A percentile compares a stretch with the other conserved stretches of the same genome.
Conservation (phyloP, 2,888 invertebrate species). For the Ernsta delagoae region DNA sequence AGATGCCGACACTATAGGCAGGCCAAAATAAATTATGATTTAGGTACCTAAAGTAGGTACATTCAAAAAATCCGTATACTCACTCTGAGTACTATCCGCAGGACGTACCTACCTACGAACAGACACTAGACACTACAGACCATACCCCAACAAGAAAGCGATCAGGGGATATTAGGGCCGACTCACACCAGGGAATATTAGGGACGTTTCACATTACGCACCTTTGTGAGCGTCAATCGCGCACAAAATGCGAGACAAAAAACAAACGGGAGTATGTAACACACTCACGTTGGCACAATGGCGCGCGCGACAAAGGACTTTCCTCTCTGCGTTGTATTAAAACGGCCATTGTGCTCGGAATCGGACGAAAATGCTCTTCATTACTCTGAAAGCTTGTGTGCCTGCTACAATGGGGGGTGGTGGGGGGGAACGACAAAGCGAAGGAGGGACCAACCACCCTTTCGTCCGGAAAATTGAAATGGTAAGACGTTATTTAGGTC, state of each 20-base stretch:
- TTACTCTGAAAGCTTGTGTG: slow-evolving; percentile 85
- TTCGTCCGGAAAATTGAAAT: slow-evolving; percentile 84
- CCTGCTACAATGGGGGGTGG: slow-evolving; percentile 78
- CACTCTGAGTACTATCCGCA: too few relatives aligned
- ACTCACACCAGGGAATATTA: slow-evolving; percentile 10
- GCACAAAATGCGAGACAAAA: slow-evolving; percentile 60
- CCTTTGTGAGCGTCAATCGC: slow-evolving; percentile 73
- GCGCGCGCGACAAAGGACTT: slow-evolving; percentile 71
- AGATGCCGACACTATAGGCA: too few relatives aligned
- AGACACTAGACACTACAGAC: background rate
- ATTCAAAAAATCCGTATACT: too few relatives aligned
- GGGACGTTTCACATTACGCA: slow-evolving; percentile 52
- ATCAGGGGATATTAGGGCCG: background rate
- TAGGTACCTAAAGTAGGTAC: too few relatives aligned
- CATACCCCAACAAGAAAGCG: background rate
- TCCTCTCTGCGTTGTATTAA: slow-evolving; percentile 83
- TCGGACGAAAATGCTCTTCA: slow-evolving; percentile 86
- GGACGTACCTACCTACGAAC: too few relatives aligned
- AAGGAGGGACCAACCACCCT: slow-evolving; percentile 76
- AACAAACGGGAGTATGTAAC: slow-evolving; percentile 68
- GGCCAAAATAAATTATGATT: too few relatives aligned
- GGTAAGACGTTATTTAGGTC: slow-evolving; percentile 83
- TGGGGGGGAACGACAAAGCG: slow-evolving; percentile 70
- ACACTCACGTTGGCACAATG: slow-evolving; percentile 78
- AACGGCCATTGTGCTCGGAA: slow-evolving; percentile 78